Base-by-base conservation (phyloP, 2,113 vertebrate species). In the Pituophis catenifer region DNA sequence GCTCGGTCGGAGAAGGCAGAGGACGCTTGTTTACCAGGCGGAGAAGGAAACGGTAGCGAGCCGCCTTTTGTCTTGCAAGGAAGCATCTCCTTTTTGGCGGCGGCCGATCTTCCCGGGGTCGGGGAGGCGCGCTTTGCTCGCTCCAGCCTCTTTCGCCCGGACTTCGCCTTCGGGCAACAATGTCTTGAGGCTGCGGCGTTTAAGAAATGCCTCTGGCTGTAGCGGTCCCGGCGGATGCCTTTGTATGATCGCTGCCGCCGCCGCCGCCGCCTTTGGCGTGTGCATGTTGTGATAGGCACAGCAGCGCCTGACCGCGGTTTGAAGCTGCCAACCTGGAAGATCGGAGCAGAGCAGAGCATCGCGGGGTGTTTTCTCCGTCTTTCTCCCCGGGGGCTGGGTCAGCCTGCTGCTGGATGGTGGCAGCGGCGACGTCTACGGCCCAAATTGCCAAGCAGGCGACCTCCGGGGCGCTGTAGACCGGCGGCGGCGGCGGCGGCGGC, bases 1-100 rank as follows among this genome's bases (percentile, higher is more conserved):
- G 62, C 29, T 33, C 52, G 91, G 75, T 8, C 53, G 81, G 88
- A 95, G 57, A 92, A 94, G 94, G 96, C 93, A 93, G 96, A 15
- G 96, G 52, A 50, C 96, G 96, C 94, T 96, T 90, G 97, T 92
- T 97, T 89, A 96, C 97, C 96, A 57, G 93, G 92, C 92, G 87
- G 91, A 54, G 93, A 86, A 95, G 94, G 94, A 94, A 55, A 81
- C 95, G 94, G 62, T 91, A 33, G 7, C 54, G 50, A 96, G 95
- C 95, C 97, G 95, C 95, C 97, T 59, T 98, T 98, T 98, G 97
- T 98, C 96, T 98, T 23, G 94, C 95, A 89, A 95, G 93, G 58
- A 95, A 0, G 97, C 97, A 91, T 94, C 97, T 89, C 95, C 0
- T 54, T 58, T 50, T 58, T 50, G 23, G 81, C 93, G n/a, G 94